Base-by-base conservation (phyloP, 2,888 invertebrate species). In the Nezara viridula region DNA sequence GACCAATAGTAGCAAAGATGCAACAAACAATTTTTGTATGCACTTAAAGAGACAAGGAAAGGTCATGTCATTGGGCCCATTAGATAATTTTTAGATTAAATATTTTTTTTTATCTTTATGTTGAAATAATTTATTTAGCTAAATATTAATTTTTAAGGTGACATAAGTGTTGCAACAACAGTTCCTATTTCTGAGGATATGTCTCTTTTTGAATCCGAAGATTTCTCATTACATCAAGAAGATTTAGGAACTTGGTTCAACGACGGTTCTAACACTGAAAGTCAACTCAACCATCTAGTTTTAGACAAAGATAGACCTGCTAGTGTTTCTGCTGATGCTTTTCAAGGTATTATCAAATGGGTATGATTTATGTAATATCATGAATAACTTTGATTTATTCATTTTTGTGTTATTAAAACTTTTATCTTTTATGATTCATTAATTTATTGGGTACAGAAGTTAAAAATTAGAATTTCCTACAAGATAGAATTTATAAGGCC, bases 131-230 rank as follows among this genome's bases (percentile, higher is more conserved):
- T 40, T 40, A 40, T 24, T 77, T 40, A 24, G 10, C 4, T 9
- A 77, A 40, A 77, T 37, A 12, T 77, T 40, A 40, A 40, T 77
- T 89, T 92, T 92, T 49, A 90, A 94, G 94, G 93, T 92, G 93
- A 93, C 91, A 91, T 93, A 89, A 94, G 93, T 91, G 92, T 93
- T 24, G 92, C 93, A 12, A 93, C 93, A 87, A 93, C 93, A 86
- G 89, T 92, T 85, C 92, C 92, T 55, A 91, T 92, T 21, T 91
- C 92, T 10, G 93, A 93, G 86, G 93, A 93, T 81, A 92, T 92
- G 89, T 85, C 92, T 19, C 91, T 93, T 86, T 91, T 92, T 21
- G 93, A 93, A 90, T 37, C 40, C 16, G 91, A 91, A 21, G 90
- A 90, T 24, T 47, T 88, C n/a, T 85, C 66, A 24, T 85, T 60